Conservation (phyloP, 2,797 vertebrate genomes). For the Triplophysa bombifrons region DNA sequence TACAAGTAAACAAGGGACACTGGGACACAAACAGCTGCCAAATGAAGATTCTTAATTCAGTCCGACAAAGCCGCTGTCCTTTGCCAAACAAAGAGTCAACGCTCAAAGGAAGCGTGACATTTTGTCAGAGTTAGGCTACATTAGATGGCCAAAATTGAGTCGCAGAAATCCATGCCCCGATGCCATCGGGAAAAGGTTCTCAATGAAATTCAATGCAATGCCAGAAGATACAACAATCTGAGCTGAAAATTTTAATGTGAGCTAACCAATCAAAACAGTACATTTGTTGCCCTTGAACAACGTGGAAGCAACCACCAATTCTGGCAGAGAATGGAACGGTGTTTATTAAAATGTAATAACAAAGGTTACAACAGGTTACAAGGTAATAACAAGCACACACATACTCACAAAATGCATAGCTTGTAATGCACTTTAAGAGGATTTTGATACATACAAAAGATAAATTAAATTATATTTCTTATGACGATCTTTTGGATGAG, state of each 20-base stretch:
- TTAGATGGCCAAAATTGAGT: conserved; percentile 38
- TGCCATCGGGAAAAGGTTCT: conserved; percentile 29
- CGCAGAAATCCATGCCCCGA: background rate
- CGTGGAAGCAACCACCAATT: background rate
- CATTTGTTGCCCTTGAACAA: background rate
- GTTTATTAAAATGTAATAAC: background rate
- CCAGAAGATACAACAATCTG: background rate
- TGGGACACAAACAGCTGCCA: conserved; percentile 33
- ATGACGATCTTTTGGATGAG: background rate
- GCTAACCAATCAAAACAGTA: background rate
- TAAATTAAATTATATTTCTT: background rate
- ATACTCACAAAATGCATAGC: background rate
- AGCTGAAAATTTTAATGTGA: background rate
- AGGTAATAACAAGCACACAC: too few relatives aligned
- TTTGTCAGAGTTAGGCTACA: conserved; percentile 24
- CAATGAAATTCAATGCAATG: conserved; percentile 14
- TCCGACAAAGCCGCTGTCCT: conserved; percentile 28
- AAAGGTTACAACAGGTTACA: too few relatives aligned
- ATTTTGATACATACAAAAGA: too few relatives aligned
- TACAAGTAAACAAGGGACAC: conserved; percentile 45
- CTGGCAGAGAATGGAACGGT: background rate
- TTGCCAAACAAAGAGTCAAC: conserved; percentile 27
- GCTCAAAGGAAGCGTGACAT: conserved; percentile 29
- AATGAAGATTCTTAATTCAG: conserved; percentile 38
- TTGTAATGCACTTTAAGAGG: too few relatives aligned